Conservation (phyloP, 1,140 invertebrate species). For the Dufourea novaeangliae region DNA sequence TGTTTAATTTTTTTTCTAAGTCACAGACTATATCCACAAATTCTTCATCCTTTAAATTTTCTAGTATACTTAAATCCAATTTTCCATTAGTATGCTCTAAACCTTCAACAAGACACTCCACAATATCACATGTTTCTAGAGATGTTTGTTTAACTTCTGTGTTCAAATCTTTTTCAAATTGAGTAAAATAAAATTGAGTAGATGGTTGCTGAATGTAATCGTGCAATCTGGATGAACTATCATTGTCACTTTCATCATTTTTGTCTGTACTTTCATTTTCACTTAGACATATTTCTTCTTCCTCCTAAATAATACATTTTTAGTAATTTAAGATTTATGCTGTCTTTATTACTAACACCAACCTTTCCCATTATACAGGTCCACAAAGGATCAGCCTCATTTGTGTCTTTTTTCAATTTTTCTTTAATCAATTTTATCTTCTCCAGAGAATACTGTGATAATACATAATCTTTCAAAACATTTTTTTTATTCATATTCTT, state of each 20-base stretch:
- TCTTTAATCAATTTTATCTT: slow-evolving; percentile 42
- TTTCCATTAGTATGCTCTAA: slow-evolving; percentile 55
- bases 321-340: neutral
- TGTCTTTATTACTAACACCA: neutral
- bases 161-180: neutral
- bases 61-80: slow-evolving; percentile 52
- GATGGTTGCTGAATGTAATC: slow-evolving; percentile 9
- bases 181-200: slow-evolving; percentile 63
- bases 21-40: slow-evolving; percentile 46
- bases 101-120: slow-evolving; percentile 47
- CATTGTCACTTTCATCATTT: slow-evolving; percentile 14
- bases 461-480: slow-evolving; percentile 32
- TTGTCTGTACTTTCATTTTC: slow-evolving; percentile 15
- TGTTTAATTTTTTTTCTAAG: slow-evolving; percentile 58
- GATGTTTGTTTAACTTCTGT: neutral
- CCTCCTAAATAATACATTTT: slow-evolving; percentile 15
- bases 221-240: neutral
- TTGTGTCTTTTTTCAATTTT: slow-evolving; percentile 29
- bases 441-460: slow-evolving; percentile 33
- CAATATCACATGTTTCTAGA: slow-evolving; percentile 41
- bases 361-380: slow-evolving; percentile 40
- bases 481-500: slow-evolving; percentile 26
- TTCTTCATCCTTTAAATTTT: slow-evolving; percentile 57
- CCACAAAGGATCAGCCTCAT: slow-evolving; percentile 46
- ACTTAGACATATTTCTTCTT: slow-evolving; percentile 5